Conservation (phyloP, 1,140 invertebrate genomes). For the Phortica variegata region DNA sequence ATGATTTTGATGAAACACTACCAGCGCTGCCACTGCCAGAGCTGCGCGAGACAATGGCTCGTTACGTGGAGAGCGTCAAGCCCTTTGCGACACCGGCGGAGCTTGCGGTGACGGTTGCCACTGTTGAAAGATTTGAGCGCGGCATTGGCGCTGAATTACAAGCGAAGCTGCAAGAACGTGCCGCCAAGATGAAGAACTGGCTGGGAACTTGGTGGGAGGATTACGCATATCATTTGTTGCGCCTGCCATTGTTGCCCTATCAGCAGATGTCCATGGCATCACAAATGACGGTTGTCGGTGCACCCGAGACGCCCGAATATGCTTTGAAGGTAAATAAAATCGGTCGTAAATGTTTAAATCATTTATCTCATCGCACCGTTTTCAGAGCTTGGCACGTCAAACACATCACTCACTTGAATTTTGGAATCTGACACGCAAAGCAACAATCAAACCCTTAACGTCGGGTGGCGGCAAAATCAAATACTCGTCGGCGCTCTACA, state of each 20-base stretch:
- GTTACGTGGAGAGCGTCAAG: conserved; percentile 65
- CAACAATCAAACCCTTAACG: conserved; percentile 66
- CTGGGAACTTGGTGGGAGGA: conserved; percentile 73
- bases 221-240: conserved; percentile 68
- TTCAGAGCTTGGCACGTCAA: conserved; percentile 42
- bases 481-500: conserved; percentile 62
- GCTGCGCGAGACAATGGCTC: conserved; percentile 64
- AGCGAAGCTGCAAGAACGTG: conserved; percentile 63
- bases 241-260: conserved; percentile 65
- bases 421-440: conserved; percentile 48
- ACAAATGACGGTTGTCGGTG: conserved; percentile 31
- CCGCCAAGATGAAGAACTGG: conserved; percentile 58
- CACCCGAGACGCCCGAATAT: conserved; percentile 39
- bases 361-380: background rate
- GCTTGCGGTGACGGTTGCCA: conserved; percentile 58
- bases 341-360: too few relatives aligned
- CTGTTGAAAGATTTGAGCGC: conserved; percentile 62
- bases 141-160: conserved; percentile 64
- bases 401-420: conserved; percentile 45
- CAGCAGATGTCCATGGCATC: conserved; percentile 51
- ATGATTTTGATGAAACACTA: conserved; percentile 56
- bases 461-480: conserved; percentile 59
- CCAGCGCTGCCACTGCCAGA: conserved; percentile 68
- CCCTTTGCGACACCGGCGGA: conserved; percentile 62
- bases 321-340: conserved; percentile 33